These are phyloP conservation scores for Drosophila varians DNA, from an alignment of 1,140 invertebrate genomes.

Conservation along the genomic window DNA sequence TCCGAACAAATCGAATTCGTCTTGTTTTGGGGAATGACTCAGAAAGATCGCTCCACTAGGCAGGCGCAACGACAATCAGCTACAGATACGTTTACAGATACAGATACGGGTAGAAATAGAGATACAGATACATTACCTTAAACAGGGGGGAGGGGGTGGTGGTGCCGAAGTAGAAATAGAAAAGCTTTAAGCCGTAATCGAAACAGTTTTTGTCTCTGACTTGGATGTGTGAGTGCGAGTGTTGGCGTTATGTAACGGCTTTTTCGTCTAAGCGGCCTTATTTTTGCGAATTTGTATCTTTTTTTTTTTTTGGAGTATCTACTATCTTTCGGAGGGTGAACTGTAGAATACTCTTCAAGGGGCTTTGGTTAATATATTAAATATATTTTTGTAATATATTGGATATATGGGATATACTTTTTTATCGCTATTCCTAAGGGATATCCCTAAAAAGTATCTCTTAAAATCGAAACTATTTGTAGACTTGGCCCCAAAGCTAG, in stretches of 20 bases:
- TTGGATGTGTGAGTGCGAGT: constrained; percentile 37
- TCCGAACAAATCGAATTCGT: constrained; percentile 58
- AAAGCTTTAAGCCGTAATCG: constrained; percentile 47
- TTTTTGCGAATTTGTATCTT: constrained; percentile 37
- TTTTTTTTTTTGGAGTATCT: constrained; percentile 27
- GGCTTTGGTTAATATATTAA: not conserved
- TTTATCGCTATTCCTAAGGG: too few relatives aligned
- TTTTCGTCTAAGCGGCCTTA: constrained; percentile 65
- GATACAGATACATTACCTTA: constrained; percentile 1
- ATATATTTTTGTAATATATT: not conserved
- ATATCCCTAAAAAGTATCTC: too few relatives aligned
- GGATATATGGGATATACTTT: too few relatives aligned
- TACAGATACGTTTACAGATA: constrained; percentile 29
- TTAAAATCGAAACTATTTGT: not conserved
- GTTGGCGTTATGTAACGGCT: constrained; percentile 67
- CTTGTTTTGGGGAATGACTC: constrained; percentile 61
- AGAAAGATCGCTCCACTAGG: constrained; percentile 49
- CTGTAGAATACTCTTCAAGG: not conserved
- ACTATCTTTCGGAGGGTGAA: not conserved
- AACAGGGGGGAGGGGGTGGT: not conserved
- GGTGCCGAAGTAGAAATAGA: not conserved
- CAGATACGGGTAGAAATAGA: constrained; percentile 1
- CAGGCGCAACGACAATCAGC: constrained; percentile 57
- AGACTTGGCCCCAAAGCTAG: not conserved
- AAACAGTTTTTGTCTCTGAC: constrained; percentile 50